phyloP scores from a whole-genome alignment of 2,888 invertebrate genomes.

The Anagyrus pseudococci region DNA sequence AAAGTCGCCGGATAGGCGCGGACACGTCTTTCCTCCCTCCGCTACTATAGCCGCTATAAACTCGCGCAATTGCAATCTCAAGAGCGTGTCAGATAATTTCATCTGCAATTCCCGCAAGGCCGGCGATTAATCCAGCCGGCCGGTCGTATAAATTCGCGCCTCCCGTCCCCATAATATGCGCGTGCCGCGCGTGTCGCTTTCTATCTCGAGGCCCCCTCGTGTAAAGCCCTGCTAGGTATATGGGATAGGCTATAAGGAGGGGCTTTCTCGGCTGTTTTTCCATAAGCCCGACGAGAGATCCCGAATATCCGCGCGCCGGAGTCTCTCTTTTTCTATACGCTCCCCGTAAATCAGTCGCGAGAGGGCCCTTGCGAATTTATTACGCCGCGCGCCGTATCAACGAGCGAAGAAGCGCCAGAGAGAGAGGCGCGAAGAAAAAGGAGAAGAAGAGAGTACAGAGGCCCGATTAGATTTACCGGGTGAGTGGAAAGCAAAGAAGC shows the following conservation, averaged over 20 bases:
- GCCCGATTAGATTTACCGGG: constrained; percentile 25
- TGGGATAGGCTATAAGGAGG: too few relatives aligned
- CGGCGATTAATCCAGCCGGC: too few relatives aligned
- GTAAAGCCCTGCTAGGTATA: too few relatives aligned
- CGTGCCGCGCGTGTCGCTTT: neutral
- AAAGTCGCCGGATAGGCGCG: too few relatives aligned
- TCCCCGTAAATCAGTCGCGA: constrained; percentile 24
- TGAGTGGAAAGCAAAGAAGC: neutral
- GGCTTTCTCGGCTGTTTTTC: neutral
- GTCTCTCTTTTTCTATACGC: neutral
- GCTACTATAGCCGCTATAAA: too few relatives aligned
- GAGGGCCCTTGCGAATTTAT: constrained; percentile 18
- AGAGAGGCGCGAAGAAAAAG: neutral
- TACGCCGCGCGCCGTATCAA: constrained; percentile 12
- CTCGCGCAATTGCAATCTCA: neutral
- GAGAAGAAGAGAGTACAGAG: neutral
- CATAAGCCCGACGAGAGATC: neutral
- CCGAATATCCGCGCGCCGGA: neutral
- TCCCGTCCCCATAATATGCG: too few relatives aligned
- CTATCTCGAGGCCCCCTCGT: too few relatives aligned
- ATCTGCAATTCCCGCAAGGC: neutral
- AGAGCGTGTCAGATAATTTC: neutral
- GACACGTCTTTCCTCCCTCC: too few relatives aligned
- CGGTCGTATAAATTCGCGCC: too few relatives aligned
- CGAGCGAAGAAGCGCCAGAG: neutral